Percentiles rank a stretch among this genome's conserved stretches.
These are phyloP conservation scores for Cryptophagus acutangulus DNA, from an alignment of 2,888 invertebrate species.

Conservation along the genomic window DNA sequence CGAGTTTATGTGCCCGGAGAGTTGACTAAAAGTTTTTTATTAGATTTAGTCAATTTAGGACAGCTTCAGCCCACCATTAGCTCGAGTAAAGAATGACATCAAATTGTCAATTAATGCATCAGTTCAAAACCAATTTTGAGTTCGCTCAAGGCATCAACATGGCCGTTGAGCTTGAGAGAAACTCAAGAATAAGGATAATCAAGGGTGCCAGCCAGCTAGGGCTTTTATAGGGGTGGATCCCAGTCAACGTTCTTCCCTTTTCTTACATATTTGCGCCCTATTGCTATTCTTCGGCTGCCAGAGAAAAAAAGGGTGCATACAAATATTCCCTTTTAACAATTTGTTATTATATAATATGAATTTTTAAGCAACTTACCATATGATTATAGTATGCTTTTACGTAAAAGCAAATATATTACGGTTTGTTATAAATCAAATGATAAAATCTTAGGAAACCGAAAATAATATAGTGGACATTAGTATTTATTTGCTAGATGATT, in stretches of 20 bases:
- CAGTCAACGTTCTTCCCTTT: constrained; percentile 26
- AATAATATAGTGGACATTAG: constrained; percentile 32
- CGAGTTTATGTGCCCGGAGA: constrained; percentile 17
- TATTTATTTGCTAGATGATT: constrained; percentile 16
- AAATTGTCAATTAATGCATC: constrained; percentile 48
- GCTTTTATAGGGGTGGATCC: constrained; percentile 34
- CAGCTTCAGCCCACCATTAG: constrained; percentile 45
- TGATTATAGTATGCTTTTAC: constrained; percentile 5
- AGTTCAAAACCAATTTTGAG: constrained; percentile 45
- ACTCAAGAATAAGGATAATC: constrained; percentile 44
- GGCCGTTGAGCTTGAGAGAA: constrained; percentile 28
- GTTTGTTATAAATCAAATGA: constrained; percentile 45
- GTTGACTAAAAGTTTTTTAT: constrained; percentile 39
- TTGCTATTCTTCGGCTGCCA: constrained; percentile 17
- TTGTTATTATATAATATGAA: not conserved
- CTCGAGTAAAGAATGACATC: constrained; percentile 44
- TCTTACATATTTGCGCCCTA: constrained; percentile 22
- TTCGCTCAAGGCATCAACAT: constrained; percentile 37
- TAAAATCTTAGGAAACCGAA: constrained; percentile 35
- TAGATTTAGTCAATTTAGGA: constrained; percentile 45
- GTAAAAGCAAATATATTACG: constrained; percentile 33
- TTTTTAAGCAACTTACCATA: constrained; percentile 6
- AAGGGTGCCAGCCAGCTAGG: constrained; percentile 29
- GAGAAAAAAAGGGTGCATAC: constrained; percentile 23
- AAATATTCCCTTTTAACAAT: constrained; percentile 9